These are phyloP conservation scores for Helicorthomorpha holstii DNA, from an alignment of 1,140 invertebrate species.

Conservation along the genomic window DNA sequence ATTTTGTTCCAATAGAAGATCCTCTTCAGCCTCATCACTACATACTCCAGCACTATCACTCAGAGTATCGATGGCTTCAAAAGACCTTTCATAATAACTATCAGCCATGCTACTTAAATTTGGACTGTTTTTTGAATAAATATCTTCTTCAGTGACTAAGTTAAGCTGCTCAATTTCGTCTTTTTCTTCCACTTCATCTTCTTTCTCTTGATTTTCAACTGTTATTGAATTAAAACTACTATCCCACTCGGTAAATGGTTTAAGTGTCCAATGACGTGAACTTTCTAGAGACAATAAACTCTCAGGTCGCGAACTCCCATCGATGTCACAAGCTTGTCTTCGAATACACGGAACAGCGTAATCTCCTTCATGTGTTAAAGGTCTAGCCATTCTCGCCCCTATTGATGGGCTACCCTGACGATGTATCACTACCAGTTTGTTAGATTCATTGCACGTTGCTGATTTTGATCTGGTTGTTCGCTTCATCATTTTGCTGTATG, in stretches of 20 bases:
- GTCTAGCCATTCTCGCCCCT: constrained; percentile 17
- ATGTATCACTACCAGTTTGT: constrained; percentile 1
- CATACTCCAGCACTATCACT: not conserved
- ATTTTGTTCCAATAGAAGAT: not conserved
- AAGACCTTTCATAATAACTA: constrained; percentile 54
- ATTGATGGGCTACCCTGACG: constrained; percentile 14
- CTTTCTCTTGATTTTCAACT: not conserved
- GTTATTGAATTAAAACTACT: not conserved
- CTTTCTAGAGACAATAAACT: constrained; percentile 39
- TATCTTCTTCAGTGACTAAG: constrained; percentile 5
- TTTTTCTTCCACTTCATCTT: not conserved
- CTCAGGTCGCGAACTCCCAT: constrained; percentile 23
- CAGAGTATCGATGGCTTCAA: constrained; percentile 50
- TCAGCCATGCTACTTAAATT: constrained; percentile 29
- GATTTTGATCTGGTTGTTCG: constrained; percentile 18
- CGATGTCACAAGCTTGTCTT: constrained; percentile 1
- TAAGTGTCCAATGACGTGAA: too few species aligned
- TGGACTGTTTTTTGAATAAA: not conserved
- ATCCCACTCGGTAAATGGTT: too few species aligned
- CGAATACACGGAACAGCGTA: constrained; percentile 8
- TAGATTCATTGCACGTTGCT: too few species aligned
- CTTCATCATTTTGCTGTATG: constrained; percentile 24
- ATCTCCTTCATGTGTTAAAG: constrained; percentile 11
- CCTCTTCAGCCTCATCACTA: not conserved
- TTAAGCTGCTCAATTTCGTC: not conserved